A percentile compares a stretch with the other conserved stretches of the same genome.
Evolutionary conservation across 2,888 invertebrate genomes (phyloP).

Genomic region (Gymnoscelis rufifasciata): DNA sequence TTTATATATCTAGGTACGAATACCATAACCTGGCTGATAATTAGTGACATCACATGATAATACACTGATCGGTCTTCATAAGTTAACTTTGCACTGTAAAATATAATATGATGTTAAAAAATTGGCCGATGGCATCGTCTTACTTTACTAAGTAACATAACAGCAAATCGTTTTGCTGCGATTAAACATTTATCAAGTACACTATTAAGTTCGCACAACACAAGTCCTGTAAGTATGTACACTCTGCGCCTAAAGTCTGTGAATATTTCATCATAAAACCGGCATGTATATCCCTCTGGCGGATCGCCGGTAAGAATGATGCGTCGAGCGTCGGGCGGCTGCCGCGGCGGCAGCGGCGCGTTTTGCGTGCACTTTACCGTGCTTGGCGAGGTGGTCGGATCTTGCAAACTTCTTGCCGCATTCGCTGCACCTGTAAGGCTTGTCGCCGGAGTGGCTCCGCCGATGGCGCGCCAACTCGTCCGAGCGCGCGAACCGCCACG

Average conservation of each 20-base stretch:
- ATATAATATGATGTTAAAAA: too few species aligned
- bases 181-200: neutral
- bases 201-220: conserved; percentile 15
- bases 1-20: too few species aligned
- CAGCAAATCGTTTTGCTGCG: neutral
- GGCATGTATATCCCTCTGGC: conserved; percentile 44
- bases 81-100: too few species aligned
- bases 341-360: conserved; percentile 63
- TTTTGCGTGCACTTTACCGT: conserved; percentile 90
- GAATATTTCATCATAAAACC: conserved; percentile 42
- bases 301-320: conserved; percentile 34
- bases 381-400: conserved; percentile 96
- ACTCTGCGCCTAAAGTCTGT: neutral
- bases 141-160: neutral
- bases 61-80: too few species aligned
- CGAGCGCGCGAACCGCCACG: conserved; percentile 95
- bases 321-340: conserved; percentile 36
- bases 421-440: conserved; percentile 93
- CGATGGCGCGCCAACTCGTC: conserved; percentile 96
- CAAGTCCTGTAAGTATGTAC: conserved; percentile 1
- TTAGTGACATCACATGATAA: too few species aligned
- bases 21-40: too few species aligned
- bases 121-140: neutral
- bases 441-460: conserved; percentile 96
- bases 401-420: conserved; percentile 95